phyloP scores from a whole-genome alignment of 2,888 invertebrate species.

The Ochlodes sylvanus region DNA sequence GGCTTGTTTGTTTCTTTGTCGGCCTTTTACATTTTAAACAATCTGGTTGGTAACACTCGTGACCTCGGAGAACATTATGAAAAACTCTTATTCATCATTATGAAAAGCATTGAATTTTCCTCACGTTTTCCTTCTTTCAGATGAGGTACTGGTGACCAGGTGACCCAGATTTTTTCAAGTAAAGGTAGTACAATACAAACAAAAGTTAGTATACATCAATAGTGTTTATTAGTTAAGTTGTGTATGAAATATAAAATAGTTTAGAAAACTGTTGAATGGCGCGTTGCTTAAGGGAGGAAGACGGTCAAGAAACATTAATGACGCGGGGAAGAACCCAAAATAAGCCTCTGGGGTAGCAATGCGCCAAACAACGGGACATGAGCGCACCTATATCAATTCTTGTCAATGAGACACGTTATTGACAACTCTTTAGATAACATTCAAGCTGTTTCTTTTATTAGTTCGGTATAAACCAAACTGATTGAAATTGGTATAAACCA shows the following conservation, averaged over 20 bases:
- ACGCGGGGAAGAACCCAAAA: constrained; percentile 19
- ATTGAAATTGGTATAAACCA: too few species aligned
- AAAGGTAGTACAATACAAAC: constrained; percentile 47
- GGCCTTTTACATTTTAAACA: too few species aligned
- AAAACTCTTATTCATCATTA: too few species aligned
- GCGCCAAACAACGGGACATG: constrained; percentile 47
- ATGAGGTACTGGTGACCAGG: background rate
- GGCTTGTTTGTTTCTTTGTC: too few species aligned
- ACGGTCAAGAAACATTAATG: constrained; percentile 14
- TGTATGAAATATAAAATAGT: constrained; percentile 58
- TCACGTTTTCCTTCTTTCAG: background rate
- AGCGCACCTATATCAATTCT: constrained; percentile 44
- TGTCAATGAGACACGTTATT: background rate
- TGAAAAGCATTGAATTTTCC: background rate
- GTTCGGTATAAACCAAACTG: too few species aligned
- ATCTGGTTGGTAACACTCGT: too few species aligned
- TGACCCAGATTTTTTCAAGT: background rate
- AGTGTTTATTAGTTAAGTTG: constrained; percentile 59
- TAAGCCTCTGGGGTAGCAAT: constrained; percentile 42
- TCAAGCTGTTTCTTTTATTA: background rate
- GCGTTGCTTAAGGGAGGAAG: constrained; percentile 47
- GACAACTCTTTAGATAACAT: background rate
- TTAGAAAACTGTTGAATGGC: constrained; percentile 51
- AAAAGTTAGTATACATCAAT: constrained; percentile 57
- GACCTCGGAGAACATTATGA: background rate